Conservation (phyloP, 2,888 invertebrate species). For the Lasioglossum zephyrum region DNA sequence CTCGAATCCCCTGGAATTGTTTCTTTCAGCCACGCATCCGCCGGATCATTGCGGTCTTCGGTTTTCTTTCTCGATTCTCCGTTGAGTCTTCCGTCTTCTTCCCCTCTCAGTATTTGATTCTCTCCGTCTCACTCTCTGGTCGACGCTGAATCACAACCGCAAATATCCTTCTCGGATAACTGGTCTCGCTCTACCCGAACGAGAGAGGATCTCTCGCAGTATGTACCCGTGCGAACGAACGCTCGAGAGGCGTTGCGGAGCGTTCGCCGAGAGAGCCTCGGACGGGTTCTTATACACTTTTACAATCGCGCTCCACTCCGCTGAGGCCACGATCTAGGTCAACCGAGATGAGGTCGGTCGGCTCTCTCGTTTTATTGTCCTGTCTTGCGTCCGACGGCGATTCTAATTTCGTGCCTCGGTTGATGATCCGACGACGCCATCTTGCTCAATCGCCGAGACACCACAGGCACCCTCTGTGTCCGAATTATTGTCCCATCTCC, state of each 20-base stretch:
- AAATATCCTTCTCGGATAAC: slow-evolving; percentile 75
- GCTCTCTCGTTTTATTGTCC: slow-evolving; percentile 57
- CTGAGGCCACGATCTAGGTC: slow-evolving; percentile 78
- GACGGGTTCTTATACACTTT: slow-evolving; percentile 50
- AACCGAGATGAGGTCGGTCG: slow-evolving; percentile 71
- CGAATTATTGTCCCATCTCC: neutral
- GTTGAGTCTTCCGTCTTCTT: slow-evolving; percentile 15
- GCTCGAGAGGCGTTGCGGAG: slow-evolving; percentile 11
- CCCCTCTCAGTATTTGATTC: neutral
- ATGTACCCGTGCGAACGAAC: slow-evolving; percentile 35
- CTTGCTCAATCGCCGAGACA: neutral
- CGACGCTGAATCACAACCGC: slow-evolving; percentile 78
- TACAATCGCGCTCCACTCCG: slow-evolving; percentile 49
- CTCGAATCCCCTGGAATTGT: slow-evolving; percentile 15
- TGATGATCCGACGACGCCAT: slow-evolving; percentile 1
- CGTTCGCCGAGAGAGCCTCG: neutral
- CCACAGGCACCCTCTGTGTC: neutral
- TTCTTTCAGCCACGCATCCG: slow-evolving; percentile 43
- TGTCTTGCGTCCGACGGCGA: slow-evolving; percentile 24
- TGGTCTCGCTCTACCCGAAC: slow-evolving; percentile 47
- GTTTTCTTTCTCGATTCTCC: slow-evolving; percentile 66
- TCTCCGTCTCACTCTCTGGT: slow-evolving; percentile 22
- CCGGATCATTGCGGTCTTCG: slow-evolving; percentile 67
- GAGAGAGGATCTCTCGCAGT: slow-evolving; percentile 25
- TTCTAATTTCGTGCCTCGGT: slow-evolving; percentile 21